Conservation (phyloP, 2,797 vertebrate species). For the Erethizon dorsatum region DNA sequence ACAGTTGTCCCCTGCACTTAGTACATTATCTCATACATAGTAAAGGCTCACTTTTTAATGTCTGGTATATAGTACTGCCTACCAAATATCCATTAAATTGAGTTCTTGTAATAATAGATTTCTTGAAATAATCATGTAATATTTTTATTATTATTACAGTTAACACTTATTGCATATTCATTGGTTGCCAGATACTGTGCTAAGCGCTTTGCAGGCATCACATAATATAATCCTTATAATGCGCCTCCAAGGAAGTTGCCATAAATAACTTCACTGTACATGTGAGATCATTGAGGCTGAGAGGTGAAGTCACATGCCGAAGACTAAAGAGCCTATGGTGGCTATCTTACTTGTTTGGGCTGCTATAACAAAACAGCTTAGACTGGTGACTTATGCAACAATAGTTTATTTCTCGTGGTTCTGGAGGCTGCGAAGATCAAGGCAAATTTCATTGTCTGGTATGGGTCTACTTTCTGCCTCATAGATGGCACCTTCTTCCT, state of each 20-base stretch:
- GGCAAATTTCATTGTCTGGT: not conserved
- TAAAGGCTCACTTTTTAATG: conserved; percentile 58
- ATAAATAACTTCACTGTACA: conserved; percentile 54
- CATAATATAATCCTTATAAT: conserved; percentile 57
- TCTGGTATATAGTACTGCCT: not conserved
- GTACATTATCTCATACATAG: not conserved
- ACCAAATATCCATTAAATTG: conserved; percentile 54
- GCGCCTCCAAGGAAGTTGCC: not conserved
- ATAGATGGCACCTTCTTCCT: not conserved
- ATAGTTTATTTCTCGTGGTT: not conserved
- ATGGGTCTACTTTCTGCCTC: not conserved
- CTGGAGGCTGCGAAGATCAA: not conserved
- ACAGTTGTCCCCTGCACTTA: not conserved
- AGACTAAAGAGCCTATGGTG: conserved; percentile 21
- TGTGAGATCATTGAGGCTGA: conserved; percentile 43
- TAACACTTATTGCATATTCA: conserved; percentile 20
- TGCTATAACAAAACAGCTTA: conserved; percentile 6
- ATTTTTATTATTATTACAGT: conserved; percentile 18
- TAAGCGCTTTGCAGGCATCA: conserved; percentile 53
- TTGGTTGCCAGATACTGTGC: not conserved
- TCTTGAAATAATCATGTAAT: conserved; percentile 40
- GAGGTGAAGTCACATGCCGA: conserved; percentile 34
- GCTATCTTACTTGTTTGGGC: not conserved
- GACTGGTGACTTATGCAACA: not conserved
- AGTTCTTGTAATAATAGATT: not conserved